Conservation (phyloP, 1,140 invertebrate genomes). For the Triops longicaudatus region DNA sequence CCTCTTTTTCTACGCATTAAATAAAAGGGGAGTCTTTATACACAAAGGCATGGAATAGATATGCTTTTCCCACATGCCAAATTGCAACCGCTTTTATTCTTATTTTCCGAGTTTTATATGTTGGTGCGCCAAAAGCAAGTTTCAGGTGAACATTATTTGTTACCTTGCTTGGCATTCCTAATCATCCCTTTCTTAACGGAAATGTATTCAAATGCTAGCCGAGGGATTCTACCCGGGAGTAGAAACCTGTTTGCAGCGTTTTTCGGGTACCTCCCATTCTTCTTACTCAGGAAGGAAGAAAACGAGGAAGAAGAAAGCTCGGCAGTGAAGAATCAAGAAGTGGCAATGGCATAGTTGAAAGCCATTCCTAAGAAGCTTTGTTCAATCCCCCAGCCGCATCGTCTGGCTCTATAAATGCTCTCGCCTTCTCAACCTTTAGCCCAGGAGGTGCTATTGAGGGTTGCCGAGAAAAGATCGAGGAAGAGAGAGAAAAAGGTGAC, state of each 20-base stretch:
- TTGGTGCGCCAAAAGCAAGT: background rate
- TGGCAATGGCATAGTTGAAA: constrained; percentile 15
- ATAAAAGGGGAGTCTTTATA: background rate
- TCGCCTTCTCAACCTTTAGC: background rate
- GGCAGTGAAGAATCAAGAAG: constrained; percentile 7
- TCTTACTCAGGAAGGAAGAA: background rate
- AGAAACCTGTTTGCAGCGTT: background rate
- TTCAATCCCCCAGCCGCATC: background rate
- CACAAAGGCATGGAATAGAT: background rate
- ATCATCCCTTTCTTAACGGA: constrained; percentile 7
- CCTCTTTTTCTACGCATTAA: background rate
- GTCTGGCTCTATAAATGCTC: constrained; percentile 7
- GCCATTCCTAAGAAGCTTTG: constrained; percentile 11
- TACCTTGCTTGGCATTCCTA: background rate
- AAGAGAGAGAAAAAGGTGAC: background rate
- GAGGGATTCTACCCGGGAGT: background rate
- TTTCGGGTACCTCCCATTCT: constrained; percentile 2
- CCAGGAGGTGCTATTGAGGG: constrained; percentile 3
- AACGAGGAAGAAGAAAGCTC: constrained; percentile 7
- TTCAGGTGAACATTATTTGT: background rate
- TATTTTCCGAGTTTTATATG: background rate
- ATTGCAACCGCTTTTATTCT: background rate
- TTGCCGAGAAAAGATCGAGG: background rate
- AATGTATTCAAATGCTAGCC: background rate
- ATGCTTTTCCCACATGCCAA: background rate